These are phyloP conservation scores for Episyrphus balteatus DNA, from an alignment of 1,140 invertebrate species.

Conservation along the genomic window DNA sequence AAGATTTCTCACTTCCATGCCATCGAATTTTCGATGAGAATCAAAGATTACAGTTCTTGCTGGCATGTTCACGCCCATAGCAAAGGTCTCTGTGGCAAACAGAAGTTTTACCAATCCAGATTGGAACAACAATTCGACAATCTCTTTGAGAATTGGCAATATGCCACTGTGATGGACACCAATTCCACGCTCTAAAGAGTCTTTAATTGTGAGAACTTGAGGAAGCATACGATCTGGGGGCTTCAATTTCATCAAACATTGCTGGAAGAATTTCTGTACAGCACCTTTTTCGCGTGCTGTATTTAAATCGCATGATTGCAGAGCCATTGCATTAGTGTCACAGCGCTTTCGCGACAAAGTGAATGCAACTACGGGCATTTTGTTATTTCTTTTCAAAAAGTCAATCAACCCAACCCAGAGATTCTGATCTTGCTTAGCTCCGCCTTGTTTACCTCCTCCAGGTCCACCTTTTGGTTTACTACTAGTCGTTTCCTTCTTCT, in stretches of 20 bases:
- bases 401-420: slow-evolving; percentile 77
- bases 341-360: slow-evolving; percentile 80
- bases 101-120: slow-evolving; percentile 78
- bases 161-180: slow-evolving; percentile 97
- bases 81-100: slow-evolving; percentile 98
- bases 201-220: slow-evolving; percentile 68
- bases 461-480: background rate
- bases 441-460: slow-evolving; percentile 11
- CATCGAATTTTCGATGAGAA: slow-evolving; percentile 84
- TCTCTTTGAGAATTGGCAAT: slow-evolving; percentile 92
- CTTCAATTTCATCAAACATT: slow-evolving; percentile 73
- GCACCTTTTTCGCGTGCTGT: slow-evolving; percentile 69
- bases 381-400: slow-evolving; percentile 64
- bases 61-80: slow-evolving; percentile 99
- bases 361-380: slow-evolving; percentile 89
- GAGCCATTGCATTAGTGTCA: slow-evolving; percentile 61
- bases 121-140: slow-evolving; percentile 95
- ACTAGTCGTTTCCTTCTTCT: slow-evolving; percentile 36
- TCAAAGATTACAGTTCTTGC: slow-evolving; percentile 95
- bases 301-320: slow-evolving; percentile 69
- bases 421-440: slow-evolving; percentile 60
- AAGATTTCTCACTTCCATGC: slow-evolving; percentile 60
- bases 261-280: slow-evolving; percentile 69
- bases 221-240: slow-evolving; percentile 76
- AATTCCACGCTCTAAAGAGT: slow-evolving; percentile 76